phyloP scores from a whole-genome alignment of 2,797 vertebrate species.

The Lacerta agilis region DNA sequence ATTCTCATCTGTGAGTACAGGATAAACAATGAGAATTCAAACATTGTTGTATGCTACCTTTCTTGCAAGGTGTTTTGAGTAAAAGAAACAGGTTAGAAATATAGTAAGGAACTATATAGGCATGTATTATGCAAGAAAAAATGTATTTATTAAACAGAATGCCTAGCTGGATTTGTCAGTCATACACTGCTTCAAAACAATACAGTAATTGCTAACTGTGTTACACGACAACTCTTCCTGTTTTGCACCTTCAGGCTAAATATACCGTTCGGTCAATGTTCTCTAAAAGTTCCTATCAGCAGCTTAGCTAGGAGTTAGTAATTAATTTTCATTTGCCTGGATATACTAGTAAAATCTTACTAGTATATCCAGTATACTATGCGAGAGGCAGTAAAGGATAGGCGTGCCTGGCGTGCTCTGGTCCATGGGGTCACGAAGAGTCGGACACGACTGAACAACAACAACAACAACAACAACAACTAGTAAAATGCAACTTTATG shows the following conservation, averaged over 20 bases:
- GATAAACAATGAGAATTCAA: neutral
- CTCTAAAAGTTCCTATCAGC: neutral
- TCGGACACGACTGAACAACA: too few species aligned
- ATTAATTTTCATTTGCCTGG: slow-evolving; percentile 13
- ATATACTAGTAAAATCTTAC: neutral
- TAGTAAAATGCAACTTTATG: slow-evolving; percentile 3
- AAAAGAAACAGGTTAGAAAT: neutral
- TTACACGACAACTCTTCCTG: neutral
- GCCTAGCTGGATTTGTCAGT: neutral
- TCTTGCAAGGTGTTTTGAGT: neutral
- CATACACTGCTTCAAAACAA: slow-evolving; percentile 24
- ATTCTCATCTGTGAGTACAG: neutral
- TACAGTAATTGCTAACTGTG: neutral
- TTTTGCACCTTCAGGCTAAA: slow-evolving; percentile 21
- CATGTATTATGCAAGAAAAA: slow-evolving; percentile 4
- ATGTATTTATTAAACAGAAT: slow-evolving; percentile 27
- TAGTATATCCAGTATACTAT: too few species aligned
- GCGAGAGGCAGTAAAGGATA: too few species aligned
- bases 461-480: too few species aligned
- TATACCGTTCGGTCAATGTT: neutral
- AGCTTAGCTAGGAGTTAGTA: neutral
- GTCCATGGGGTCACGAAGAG: too few species aligned
- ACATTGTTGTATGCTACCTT: neutral
- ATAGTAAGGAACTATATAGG: neutral
- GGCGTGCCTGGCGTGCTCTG: too few species aligned